These are phyloP conservation scores for Tipula helvola DNA, from an alignment of 2,888 invertebrate genomes.

Conservation along the genomic window DNA sequence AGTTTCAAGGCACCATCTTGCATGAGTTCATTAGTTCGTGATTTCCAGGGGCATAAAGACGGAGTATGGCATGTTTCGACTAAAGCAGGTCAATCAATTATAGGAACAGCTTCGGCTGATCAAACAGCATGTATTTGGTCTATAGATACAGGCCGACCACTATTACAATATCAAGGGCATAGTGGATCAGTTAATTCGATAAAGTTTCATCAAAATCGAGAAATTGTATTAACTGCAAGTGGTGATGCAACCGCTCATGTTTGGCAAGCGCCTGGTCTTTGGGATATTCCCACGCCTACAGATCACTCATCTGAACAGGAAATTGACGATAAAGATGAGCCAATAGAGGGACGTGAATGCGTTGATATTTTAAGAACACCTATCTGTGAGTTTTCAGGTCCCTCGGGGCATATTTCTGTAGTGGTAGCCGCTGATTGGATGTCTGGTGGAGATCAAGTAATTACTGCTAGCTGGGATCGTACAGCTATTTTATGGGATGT, in stretches of 20 bases:
- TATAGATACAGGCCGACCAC: conserved; percentile 74
- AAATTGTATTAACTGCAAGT: conserved; percentile 80
- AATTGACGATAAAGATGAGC: conserved; percentile 46
- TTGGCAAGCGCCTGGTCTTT: conserved; percentile 89
- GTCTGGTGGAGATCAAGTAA: conserved; percentile 52
- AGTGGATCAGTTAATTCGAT: conserved; percentile 95
- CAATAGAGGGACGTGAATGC: conserved; percentile 58
- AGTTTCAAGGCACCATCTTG: conserved; percentile 72
- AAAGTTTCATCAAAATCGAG: conserved; percentile 81
- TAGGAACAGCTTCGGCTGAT: conserved; percentile 92
- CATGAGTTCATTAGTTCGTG: conserved; percentile 50
- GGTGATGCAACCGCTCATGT: conserved; percentile 94
- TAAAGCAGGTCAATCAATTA: conserved; percentile 66
- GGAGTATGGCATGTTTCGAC: conserved; percentile 97
- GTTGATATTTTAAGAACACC: conserved; percentile 72
- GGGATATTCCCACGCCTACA: conserved; percentile 60
- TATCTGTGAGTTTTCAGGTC: conserved; percentile 56
- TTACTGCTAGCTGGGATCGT: conserved; percentile 98
- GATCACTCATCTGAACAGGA: conserved; percentile 80
- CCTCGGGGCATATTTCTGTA: conserved; percentile 65
- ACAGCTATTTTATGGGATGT: conserved; percentile 91
- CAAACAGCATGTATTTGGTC: conserved; percentile 93
- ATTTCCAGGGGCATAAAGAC: conserved; percentile 89
- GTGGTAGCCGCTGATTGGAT: conserved; percentile 97
- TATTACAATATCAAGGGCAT: conserved; percentile 90